A percentile compares a stretch with the other conserved stretches of the same genome.
Evolutionary conservation across 2,113 vertebrate species (phyloP).

Genomic region (Albula goreensis): DNA sequence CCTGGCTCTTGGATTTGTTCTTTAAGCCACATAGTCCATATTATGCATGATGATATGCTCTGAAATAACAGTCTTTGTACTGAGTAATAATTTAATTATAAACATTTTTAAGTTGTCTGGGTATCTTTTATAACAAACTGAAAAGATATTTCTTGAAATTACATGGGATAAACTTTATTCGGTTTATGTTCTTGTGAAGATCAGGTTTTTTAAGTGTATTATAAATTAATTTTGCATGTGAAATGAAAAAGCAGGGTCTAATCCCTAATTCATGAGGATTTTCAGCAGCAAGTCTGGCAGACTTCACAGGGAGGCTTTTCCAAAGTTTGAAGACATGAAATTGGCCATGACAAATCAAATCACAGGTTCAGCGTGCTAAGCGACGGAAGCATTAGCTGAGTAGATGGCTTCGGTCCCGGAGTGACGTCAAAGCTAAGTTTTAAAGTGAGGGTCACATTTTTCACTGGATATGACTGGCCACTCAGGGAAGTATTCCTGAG

Average conservation of each 20-base stretch:
- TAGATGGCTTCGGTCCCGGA: background rate
- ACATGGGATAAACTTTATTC: background rate
- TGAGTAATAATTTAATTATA: background rate
- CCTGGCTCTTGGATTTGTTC: background rate
- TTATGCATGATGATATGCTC: background rate
- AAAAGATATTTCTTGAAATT: background rate
- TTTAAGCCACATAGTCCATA: background rate
- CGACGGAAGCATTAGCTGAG: background rate
- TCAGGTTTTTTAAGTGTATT: background rate
- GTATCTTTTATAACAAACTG: background rate
- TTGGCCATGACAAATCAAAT: background rate
- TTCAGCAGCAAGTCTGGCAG: background rate
- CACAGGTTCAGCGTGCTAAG: background rate
- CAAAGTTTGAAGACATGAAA: background rate
- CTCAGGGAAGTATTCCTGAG: background rate
- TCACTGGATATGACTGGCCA: background rate
- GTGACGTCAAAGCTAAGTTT: background rate
- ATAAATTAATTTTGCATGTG: background rate
- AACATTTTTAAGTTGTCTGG: background rate
- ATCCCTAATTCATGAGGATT: slow-evolving; percentile 9
- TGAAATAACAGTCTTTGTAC: background rate
- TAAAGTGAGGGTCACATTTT: background rate
- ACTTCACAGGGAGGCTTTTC: slow-evolving; percentile 1
- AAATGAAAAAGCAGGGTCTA: background rate
- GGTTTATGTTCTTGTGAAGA: background rate